Evolutionary conservation across 2,113 vertebrate species (phyloP), one percentile per base, ranked within the genome.

Genomic region (Zosterops lateralis): DNA sequence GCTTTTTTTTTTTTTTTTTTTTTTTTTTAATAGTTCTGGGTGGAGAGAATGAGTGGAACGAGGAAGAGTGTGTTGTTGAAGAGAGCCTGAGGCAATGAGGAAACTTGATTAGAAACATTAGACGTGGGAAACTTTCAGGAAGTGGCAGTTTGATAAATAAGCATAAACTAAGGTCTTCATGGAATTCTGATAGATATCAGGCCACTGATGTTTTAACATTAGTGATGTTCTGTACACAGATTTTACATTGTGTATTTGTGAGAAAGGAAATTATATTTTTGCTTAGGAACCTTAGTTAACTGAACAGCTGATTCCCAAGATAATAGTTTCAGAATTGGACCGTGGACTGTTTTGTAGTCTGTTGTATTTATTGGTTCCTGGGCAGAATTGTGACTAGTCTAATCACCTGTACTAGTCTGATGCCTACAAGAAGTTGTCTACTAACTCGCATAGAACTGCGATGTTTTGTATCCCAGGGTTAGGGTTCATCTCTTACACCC

Each of bases 391-490:
- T 65, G 48, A 15, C 3, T 11, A 20, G 12, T 42, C 47, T 45
- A 1, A 71, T 84, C 4, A 5, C 19, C 17, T 1, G 0, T 75
- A 42, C 14, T 61, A 10, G 48, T 48, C 32, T 32, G 50, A 22
- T 79, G 50, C 25, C 25, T 80, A 14, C 18, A 25, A 67, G 48
- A 66, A 42, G 15, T n/a, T 51, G 24, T 42, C 10, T 48, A 7
- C 6, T 40, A 45, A n/a, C 8, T 82, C 0, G 0, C 7, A 4
- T 72, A 58, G 58, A 60, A 31, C 32, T 53, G 56, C 1, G 3
- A 17, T 58, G 15, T n/a, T 93, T 38, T 82, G 29, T 62, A 48
- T 50, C 25, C 7, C 10, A 36, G 38, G 31, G 12, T 82, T 89
- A 19, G 32, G 68, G 51, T 92, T 93, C 28, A 44, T 76, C 9